Evolutionary conservation across 2,113 vertebrate genomes (phyloP).

Genomic region (Pituophis catenifer): DNA sequence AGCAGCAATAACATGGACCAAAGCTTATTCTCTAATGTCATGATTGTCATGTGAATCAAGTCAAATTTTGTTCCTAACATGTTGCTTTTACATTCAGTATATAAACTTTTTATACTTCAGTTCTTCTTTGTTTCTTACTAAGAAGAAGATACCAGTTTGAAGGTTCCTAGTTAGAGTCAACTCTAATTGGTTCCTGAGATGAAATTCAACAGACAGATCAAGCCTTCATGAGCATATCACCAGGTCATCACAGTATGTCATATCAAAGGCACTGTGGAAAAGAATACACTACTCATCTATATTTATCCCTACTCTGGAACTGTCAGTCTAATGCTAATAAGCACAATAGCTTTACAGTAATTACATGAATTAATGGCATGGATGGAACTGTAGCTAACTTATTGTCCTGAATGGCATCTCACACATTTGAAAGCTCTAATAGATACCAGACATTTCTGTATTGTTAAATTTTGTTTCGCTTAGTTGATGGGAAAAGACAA

Average conservation of each 20-base stretch:
- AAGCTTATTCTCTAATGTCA: not conserved
- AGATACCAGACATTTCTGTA: rapidly evolving
- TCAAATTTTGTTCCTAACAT: not conserved
- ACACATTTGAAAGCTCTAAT: not conserved
- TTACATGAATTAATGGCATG: not conserved
- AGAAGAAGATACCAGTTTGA: not conserved
- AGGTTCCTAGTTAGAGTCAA: not conserved
- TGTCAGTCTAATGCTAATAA: conserved; percentile 21
- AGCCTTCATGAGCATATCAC: not conserved
- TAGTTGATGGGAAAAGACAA: not conserved
- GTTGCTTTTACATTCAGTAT: conserved; percentile 29
- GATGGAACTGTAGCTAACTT: not conserved
- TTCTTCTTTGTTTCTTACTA: not conserved
- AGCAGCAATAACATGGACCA: not conserved
- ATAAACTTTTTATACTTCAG: conserved; percentile 5
- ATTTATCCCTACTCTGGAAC: conserved; percentile 24
- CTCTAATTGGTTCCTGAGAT: conserved; percentile 24
- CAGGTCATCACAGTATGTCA: conserved; percentile 5
- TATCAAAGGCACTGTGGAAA: not conserved
- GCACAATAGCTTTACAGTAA: not conserved
- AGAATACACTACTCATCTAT: not conserved
- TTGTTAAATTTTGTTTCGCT: not conserved
- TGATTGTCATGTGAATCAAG: not conserved
- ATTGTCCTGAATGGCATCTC: not conserved
- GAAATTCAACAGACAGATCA: conserved; percentile 4